Base-by-base conservation (phyloP, 1,140 invertebrate genomes). In the Hydropsyche tenuis region DNA sequence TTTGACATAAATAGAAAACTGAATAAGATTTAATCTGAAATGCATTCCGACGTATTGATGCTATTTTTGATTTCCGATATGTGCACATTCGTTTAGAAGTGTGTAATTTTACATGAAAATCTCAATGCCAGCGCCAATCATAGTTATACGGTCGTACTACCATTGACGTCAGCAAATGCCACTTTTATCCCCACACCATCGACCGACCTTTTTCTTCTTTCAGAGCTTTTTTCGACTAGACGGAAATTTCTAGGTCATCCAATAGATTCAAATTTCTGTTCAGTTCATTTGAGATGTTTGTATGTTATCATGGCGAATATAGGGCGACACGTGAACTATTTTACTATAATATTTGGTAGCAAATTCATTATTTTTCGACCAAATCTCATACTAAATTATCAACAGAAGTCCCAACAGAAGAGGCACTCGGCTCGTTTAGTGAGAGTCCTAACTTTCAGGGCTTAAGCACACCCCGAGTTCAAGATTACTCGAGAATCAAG, bases 91-190 rank as follows among this genome's bases (percentile, higher is more conserved):
- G n/a, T n/a, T n/a, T 9, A 9, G 30, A 37, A 37, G 30, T 37
- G 9, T 37, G 30, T 37, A 37, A 37, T 37, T 37, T 37, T 9
- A 37, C 30, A 37, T 37, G 30, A 37, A 53, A 53, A 22, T 25
- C 11, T 25, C 56, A 27, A 60, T 25, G 20, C 12, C 14, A 20
- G 25, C 22, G 7, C 56, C 23, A 27, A 60, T 60, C 56, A 25
- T 5, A 60, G 5, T 60, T 23, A 60, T 25, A 60, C 4, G 5
- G 56, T 14, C 23, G 7, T 25, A 18, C 65, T 37, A 68, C 65
- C 43, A 48, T 68, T 68, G 65, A 68, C 65, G 65, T 68, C 65
- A 68, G 45, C 65, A 23, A 25, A 60, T 20, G 18, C 65, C 65
- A 14, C 43, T 27, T 22, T 1, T 1, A 7, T 42, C 43, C 45